Evolutionary conservation across 2,888 invertebrate genomes (phyloP), one percentile per base, ranked within the genome.

Genomic region (Sylvicola cinctus): DNA sequence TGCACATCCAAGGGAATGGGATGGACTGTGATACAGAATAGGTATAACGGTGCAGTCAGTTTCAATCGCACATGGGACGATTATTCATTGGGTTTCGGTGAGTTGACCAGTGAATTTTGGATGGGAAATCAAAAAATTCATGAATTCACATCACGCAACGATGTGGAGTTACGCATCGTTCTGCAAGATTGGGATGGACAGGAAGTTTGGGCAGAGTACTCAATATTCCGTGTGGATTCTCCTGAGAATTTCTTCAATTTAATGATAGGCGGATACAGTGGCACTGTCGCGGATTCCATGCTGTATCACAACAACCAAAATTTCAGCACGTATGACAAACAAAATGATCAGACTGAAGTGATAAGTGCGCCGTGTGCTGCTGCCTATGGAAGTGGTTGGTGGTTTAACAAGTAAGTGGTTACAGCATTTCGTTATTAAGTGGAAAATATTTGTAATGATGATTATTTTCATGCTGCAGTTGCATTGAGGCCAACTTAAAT

Each of bases 351-450:
- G 15, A 61, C 60, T 10, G 61, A 62, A 1, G 50, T 54, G 12
- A 52, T 53, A 0, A 65, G 66, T 43, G 63, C 65, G 44, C 61
- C 64, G 13, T 68, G 68, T 45, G 61, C 65, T 1, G 49, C 58
- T 14, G 58, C 61, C 2, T 67, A 62, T 49, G 64, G 61, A 2
- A 65, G 65, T 14, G 69, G 68, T 8, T 70, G 70, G 68, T 70
- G 70, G 70, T 66, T 65, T 44, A 61, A 65, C 44, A 62, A 60
- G 61, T 66, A 45, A 42, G 47, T 37, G 16, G 16, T 31, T 35
- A 14, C 36, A 25, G 11, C 32, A 16, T 27, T 23, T 33, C 36
- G 32, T 32, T 31, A 31, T 35, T 8, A 7, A 34, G 28, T 5
- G 2, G 16, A 16, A 11, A 16, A 13, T 17, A 11, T 29, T 29